Conservation (phyloP, 2,888 invertebrate genomes). For the Deilephila porcellus region DNA sequence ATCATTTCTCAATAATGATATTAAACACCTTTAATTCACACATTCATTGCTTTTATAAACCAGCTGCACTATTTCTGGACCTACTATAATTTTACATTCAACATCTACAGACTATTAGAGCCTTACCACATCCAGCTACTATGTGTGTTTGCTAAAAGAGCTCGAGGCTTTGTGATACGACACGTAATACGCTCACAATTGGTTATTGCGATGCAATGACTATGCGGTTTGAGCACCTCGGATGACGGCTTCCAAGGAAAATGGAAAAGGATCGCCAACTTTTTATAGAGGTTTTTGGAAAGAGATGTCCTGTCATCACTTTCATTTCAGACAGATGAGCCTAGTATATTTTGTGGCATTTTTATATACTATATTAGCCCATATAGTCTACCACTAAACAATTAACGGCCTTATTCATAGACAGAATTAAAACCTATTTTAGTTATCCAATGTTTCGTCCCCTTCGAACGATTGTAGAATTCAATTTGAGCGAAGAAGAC, state of each 20-base stretch:
- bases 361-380: too few species aligned
- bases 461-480: too few species aligned
- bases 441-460: too few species aligned
- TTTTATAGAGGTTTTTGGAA: conserved; percentile 29
- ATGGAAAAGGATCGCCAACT: conserved; percentile 58
- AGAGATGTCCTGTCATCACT: conserved; percentile 28
- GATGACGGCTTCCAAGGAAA: conserved; percentile 66
- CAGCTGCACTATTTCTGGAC: too few species aligned
- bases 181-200: conserved; percentile 84
- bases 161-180: conserved; percentile 78
- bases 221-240: conserved; percentile 72
- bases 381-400: too few species aligned
- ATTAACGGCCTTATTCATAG: too few species aligned
- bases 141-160: conserved; percentile 56
- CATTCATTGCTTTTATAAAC: too few species aligned
- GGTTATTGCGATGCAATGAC: conserved; percentile 85
- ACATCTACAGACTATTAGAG: not conserved
- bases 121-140: conserved; percentile 49
- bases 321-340: conserved; percentile 31
- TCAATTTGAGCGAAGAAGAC: too few species aligned
- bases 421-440: too few species aligned
- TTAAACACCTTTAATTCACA: too few species aligned
- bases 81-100: too few species aligned
- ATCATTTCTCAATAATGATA: too few species aligned
- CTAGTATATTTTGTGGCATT: not conserved